Conservation (phyloP, 1,140 invertebrate species). For the Doryteuthis pealeii region DNA sequence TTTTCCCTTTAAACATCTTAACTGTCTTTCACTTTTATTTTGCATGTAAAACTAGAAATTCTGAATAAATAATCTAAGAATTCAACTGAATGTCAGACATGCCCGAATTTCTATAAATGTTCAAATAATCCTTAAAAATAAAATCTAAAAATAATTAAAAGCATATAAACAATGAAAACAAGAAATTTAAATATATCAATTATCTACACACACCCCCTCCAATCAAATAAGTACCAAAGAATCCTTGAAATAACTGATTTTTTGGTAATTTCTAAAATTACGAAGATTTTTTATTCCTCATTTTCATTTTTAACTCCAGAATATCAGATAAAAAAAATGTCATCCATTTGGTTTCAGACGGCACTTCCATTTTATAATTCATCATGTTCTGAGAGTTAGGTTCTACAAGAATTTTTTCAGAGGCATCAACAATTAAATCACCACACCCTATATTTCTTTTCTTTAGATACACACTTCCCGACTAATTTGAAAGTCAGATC, state of each 20-base stretch:
- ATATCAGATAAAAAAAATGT: not conserved
- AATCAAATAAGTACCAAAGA: not conserved
- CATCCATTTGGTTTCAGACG: conserved; percentile 2
- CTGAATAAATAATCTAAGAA: not conserved
- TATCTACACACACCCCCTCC: not conserved
- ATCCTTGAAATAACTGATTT: not conserved
- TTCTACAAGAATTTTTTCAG: not conserved
- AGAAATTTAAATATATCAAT: too few relatives aligned
- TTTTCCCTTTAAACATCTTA: not conserved
- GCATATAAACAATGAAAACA: too few relatives aligned
- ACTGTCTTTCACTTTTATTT: not conserved
- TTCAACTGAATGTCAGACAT: not conserved
- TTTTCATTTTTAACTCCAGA: not conserved
- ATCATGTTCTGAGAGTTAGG: not conserved
- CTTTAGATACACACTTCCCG: not conserved
- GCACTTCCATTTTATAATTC: not conserved
- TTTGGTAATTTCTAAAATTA: not conserved
- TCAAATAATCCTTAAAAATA: not conserved
- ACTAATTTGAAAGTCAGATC: too few relatives aligned
- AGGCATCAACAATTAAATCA: not conserved
- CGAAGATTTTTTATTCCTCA: not conserved
- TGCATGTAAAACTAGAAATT: not conserved
- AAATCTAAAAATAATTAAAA: too few relatives aligned
- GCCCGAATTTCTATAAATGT: not conserved
- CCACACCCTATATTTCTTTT: not conserved